phyloP scores from a whole-genome alignment of 2,113 vertebrate genomes.

The Anser brachyrhynchus region DNA sequence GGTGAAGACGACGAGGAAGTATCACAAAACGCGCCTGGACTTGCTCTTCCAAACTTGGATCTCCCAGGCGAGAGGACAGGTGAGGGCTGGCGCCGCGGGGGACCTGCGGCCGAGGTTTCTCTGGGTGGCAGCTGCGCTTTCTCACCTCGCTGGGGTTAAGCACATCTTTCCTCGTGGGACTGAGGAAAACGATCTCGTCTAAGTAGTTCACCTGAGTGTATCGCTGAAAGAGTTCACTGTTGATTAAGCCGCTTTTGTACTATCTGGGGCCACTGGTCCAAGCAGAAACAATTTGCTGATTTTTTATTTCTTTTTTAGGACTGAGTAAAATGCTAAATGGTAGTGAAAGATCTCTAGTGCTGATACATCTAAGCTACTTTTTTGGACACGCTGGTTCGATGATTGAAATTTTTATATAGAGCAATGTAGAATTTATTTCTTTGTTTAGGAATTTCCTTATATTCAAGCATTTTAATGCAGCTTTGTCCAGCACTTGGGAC shows the following conservation, averaged over 20 bases:
- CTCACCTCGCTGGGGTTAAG: rapidly evolving
- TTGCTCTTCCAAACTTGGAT: slow-evolving; percentile 94
- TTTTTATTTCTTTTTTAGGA: neutral
- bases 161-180: neutral
- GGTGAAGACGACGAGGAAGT: slow-evolving; percentile 93
- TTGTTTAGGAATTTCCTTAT: neutral
- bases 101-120: too few species aligned
- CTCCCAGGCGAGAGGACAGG: slow-evolving; percentile 87
- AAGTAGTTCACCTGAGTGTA: rapidly evolving
- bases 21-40: slow-evolving; percentile 88
- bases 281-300: neutral
- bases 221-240: rapidly evolving
- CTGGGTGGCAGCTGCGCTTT: rapidly evolving
- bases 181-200: neutral
- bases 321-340: rapidly evolving
- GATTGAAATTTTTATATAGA: neutral
- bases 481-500: neutral
- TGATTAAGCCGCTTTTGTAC: rapidly evolving
- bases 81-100: slow-evolving; percentile 45
- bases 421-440: neutral
- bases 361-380: rapidly evolving
- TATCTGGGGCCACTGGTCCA: neutral
- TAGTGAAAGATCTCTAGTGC: neutral
- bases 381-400: neutral
- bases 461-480: neutral